Evolutionary conservation across 2,888 invertebrate genomes (phyloP).

Genomic region (Leptinotarsa peninsularis): DNA sequence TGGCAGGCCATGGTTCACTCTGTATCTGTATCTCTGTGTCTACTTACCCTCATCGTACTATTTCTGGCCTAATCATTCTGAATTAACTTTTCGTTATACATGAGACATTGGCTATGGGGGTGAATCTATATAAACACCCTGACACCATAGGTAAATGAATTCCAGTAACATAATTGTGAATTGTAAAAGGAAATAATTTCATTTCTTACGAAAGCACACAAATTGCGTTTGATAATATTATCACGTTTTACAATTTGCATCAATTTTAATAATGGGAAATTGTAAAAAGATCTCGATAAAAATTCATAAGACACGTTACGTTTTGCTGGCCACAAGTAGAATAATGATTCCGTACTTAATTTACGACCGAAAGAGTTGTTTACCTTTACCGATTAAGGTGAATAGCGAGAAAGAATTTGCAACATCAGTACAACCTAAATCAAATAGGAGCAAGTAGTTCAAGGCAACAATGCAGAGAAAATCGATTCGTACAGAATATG

Average conservation of each 20-base stretch:
- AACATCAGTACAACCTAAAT: not conserved
- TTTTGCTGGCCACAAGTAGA: not conserved
- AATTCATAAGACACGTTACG: not conserved
- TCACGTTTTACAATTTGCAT: not conserved
- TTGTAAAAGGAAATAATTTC: not conserved
- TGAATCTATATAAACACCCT: no score
- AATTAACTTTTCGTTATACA: no score
- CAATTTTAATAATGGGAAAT: not conserved
- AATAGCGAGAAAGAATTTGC: not conserved
- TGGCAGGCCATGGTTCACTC: no score
- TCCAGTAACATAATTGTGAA: no score
- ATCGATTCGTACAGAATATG: not conserved
- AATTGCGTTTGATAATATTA: not conserved
- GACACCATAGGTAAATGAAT: no score
- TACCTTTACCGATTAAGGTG: constrained; percentile 1
- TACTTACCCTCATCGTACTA: no score
- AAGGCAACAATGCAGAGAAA: not conserved
- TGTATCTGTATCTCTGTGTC: no score
- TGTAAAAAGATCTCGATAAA: not conserved
- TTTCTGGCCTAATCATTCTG: no score
- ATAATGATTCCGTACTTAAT: not conserved
- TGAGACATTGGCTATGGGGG: no score
- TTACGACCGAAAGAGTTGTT: constrained; percentile 1
- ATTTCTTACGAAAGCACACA: not conserved
- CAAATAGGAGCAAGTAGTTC: constrained; percentile 1